Evolutionary conservation across 2,113 vertebrate species (phyloP), one percentile per base, ranked within the genome.

Genomic region (Python bivittatus): DNA sequence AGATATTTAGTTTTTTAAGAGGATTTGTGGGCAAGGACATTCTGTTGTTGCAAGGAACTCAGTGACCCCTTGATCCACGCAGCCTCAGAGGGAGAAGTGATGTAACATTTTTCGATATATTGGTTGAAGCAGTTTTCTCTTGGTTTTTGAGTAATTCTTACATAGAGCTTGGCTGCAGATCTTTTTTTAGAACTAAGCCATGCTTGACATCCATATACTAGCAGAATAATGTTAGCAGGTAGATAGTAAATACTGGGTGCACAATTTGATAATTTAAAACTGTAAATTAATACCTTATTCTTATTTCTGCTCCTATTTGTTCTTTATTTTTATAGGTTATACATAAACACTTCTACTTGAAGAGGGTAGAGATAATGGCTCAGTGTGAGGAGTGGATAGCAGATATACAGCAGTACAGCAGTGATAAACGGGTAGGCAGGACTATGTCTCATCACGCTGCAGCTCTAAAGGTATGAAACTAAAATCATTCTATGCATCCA

Each of bases 321-420:
- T 33, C 56, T 94, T 12, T 93, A 92, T 92, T 91, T 68, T 94
- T 93, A 42, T 91, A 99, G 99, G 99, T 99, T 93, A 99, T 99
- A 96, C 98, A 99, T 97, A 99, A 99, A 97, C 99, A 99, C 95
- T 99, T 99, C 97, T 99, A 99, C 98, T 98, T 99, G 98, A 99
- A 99, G 96, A 97, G 99, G 93, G 98, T 98, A 1, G 99, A 99
- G 97, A 99, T 99, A 96, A 99, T 99, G 98, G 98, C 98, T 89
- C 99, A 99, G 97, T 99, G 99, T 94, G 99, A 99, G 94, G 99
- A 99, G 94, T 99, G 99, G 99, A 99, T 99, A 95, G 98, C 99
- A 10, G 99, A 99, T 97, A 99, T 99, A 94, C 99, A 99, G 97
- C 99, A 99, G 97, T 99, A 99, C 97, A 99, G 99, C 98, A 99